Conservation (phyloP, 2,797 vertebrate species). For the Podarcis siculus region DNA sequence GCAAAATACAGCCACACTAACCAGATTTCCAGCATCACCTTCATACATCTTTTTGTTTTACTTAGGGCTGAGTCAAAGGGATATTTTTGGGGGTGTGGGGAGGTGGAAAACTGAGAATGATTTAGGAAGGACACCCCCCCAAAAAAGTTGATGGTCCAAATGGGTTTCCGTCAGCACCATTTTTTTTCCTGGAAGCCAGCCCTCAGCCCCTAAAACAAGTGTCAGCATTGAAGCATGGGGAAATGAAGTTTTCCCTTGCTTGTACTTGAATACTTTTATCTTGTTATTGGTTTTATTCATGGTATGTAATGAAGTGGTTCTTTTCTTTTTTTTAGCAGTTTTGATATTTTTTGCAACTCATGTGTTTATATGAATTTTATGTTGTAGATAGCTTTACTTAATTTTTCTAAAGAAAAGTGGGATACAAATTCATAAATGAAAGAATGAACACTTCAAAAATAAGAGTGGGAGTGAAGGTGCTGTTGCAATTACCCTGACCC, state of each 20-base stretch:
- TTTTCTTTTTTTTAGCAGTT: too few relatives aligned
- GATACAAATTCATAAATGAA: neutral
- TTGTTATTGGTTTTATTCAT: neutral
- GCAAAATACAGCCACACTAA: slow-evolving; percentile 24
- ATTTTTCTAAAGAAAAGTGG: neutral
- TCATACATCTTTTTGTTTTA: slow-evolving; percentile 31
- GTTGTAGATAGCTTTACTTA: neutral
- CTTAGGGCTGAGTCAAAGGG: neutral
- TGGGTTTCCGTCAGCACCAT: neutral
- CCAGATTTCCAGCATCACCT: slow-evolving; percentile 16
- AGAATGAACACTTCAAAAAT: neutral
- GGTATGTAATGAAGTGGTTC: neutral
- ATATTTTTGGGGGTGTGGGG: neutral
- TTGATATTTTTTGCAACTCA: neutral
- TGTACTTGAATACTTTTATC: neutral
- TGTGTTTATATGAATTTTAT: neutral
- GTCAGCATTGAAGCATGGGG: too few relatives aligned
- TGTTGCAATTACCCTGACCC: too few relatives aligned
- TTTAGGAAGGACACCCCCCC: neutral
- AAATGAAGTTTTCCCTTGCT: neutral
- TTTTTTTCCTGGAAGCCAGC: neutral
- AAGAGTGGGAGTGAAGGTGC: neutral
- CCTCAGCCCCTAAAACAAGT: neutral
- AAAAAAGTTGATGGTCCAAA: too few relatives aligned
- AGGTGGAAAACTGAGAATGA: neutral